Conservation (phyloP, 1,140 invertebrate genomes). For the Agrypnia vestita region DNA sequence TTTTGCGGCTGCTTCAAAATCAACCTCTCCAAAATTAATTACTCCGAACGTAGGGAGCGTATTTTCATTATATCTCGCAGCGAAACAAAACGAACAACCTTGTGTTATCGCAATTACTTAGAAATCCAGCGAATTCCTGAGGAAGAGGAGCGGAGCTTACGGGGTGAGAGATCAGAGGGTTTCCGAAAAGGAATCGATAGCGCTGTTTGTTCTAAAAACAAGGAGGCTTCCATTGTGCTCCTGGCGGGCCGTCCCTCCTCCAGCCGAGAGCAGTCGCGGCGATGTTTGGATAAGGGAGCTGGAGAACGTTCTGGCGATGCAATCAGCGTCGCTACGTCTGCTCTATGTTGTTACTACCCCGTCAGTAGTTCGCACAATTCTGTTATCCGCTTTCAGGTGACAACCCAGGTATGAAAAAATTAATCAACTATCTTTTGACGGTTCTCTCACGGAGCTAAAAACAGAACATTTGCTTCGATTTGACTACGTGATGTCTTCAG, state of each 20-base stretch:
- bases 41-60: neutral
- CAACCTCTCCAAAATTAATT: slow-evolving; percentile 15
- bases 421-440: neutral
- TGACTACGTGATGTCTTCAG: too few relatives aligned
- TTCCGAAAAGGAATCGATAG: slow-evolving; percentile 35
- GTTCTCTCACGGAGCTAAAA: too few relatives aligned
- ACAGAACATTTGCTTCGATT: too few relatives aligned
- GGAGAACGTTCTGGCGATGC: slow-evolving; percentile 22
- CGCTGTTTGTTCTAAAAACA: slow-evolving; percentile 50
- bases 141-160: neutral
- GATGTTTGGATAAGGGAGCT: slow-evolving; percentile 53
- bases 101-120: neutral
- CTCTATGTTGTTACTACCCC: neutral
- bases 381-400: neutral
- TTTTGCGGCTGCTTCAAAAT: slow-evolving; percentile 22
- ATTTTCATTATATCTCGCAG: neutral
- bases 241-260: neutral
- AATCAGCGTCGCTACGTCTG: slow-evolving; percentile 3
- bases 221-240: slow-evolving; percentile 10
- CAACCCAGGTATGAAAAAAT: neutral
- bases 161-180: neutral
- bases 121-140: slow-evolving; percentile 2
- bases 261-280: slow-evolving; percentile 6
- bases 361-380: neutral
- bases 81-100: slow-evolving; percentile 21